phyloP scores from a whole-genome alignment of 1,140 invertebrate species.

The Caenorhabditis briggsae region DNA sequence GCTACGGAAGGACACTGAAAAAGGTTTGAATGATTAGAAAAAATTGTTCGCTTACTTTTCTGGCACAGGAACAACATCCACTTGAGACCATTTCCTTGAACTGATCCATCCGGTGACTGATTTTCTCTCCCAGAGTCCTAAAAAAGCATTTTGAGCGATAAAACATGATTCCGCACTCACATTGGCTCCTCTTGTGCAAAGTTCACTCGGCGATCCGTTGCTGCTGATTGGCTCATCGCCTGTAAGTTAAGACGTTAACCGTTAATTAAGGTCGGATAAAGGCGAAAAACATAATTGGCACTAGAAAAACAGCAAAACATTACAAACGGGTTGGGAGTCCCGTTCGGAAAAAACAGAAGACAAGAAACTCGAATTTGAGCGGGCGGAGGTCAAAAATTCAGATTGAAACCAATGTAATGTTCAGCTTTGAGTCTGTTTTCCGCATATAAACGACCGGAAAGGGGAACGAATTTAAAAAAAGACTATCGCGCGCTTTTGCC shows the following conservation, averaged over 20 bases:
- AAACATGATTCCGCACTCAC: neutral
- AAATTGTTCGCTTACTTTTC: neutral
- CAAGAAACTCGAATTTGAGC: too few relatives aligned
- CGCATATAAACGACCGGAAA: neutral
- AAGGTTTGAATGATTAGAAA: neutral
- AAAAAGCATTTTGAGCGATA: neutral
- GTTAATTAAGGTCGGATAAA: neutral
- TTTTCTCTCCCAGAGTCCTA: constrained; percentile 23
- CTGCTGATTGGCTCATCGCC: constrained; percentile 15
- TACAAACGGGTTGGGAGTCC: too few relatives aligned
- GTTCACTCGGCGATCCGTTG: neutral
- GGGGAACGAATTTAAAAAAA: neutral
- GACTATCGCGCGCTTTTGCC: neutral
- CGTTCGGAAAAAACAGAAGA: too few relatives aligned
- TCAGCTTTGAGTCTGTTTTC: neutral
- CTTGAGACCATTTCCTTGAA: constrained; percentile 35
- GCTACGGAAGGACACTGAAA: constrained; percentile 38
- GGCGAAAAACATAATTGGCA: too few relatives aligned
- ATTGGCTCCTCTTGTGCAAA: constrained; percentile 40
- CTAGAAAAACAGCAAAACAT: too few relatives aligned
- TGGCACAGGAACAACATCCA: constrained; percentile 19
- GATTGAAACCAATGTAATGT: neutral
- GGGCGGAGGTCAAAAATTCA: too few relatives aligned
- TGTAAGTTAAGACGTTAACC: neutral
- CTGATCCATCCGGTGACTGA: constrained; percentile 36